A percentile compares a stretch with the other conserved stretches of the same genome.
Evolutionary conservation across 2,113 vertebrate species (phyloP).

Genomic region (Misgurnus mizolepis): DNA sequence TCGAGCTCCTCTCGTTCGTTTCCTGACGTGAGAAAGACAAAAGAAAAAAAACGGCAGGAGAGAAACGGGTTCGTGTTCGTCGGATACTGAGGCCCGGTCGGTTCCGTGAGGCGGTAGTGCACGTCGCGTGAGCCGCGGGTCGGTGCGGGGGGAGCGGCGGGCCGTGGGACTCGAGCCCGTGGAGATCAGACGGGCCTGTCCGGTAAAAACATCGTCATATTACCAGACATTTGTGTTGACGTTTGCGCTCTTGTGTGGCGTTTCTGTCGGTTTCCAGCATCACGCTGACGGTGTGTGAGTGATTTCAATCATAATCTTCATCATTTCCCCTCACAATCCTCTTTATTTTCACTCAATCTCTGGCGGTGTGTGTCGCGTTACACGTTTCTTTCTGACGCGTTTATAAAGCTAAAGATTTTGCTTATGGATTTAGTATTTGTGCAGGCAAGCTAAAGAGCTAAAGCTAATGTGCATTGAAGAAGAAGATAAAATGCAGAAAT

Average conservation of each 20-base stretch:
- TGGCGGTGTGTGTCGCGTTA: constrained; percentile 1
- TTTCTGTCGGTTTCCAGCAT: background rate
- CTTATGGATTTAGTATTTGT: background rate
- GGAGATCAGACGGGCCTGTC: constrained; percentile 36
- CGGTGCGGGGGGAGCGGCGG: constrained; percentile 9
- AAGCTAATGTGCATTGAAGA: background rate
- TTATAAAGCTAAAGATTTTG: background rate
- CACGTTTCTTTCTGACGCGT: background rate
- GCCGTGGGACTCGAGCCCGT: constrained; percentile 17
- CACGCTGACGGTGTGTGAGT: background rate
- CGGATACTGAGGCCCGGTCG: constrained; percentile 2
- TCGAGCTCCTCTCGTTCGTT: constrained; percentile 31
- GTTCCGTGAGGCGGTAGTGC: constrained; percentile 10
- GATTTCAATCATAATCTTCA: background rate
- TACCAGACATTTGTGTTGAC: background rate
- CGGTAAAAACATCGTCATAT: constrained; percentile 11
- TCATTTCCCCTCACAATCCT: background rate
- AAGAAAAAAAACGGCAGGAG: constrained; percentile 11
- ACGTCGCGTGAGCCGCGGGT: background rate
- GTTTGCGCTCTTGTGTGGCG: background rate
- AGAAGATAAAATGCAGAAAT: background rate
- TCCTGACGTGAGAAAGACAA: constrained; percentile 34
- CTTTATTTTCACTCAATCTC: background rate
- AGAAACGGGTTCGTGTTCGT: background rate
- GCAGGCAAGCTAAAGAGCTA: constrained; percentile 2